Percentiles rank a stretch among this genome's conserved stretches.
These are phyloP conservation scores for Procambarus clarkii DNA, from an alignment of 1,140 invertebrate species.

Conservation along the genomic window DNA sequence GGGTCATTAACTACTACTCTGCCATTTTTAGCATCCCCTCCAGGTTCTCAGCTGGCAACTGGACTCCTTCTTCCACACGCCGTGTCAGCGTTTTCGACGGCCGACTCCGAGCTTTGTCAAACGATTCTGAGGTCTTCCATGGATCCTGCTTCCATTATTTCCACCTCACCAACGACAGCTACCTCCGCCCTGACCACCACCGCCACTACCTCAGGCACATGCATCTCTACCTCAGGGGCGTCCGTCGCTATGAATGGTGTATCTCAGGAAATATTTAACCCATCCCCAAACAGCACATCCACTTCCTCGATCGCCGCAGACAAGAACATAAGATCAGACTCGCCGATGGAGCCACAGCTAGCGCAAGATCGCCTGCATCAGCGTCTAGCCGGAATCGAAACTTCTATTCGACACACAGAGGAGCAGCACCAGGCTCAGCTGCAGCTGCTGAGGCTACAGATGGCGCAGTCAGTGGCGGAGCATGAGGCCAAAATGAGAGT, in stretches of 20 bases:
- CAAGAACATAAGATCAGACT: neutral
- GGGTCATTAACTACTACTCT: conserved; percentile 46
- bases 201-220: conserved; percentile 62
- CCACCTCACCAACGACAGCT: conserved; percentile 34
- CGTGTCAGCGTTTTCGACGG: conserved; percentile 25
- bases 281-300: conserved; percentile 8
- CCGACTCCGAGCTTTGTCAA: conserved; percentile 13
- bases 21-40: conserved; percentile 54
- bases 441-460: conserved; percentile 61
- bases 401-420: conserved; percentile 25
- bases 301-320: conserved; percentile 22
- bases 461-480: conserved; percentile 55
- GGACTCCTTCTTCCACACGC: conserved; percentile 52
- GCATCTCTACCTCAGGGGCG: conserved; percentile 59
- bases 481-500: conserved; percentile 64
- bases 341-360: neutral
- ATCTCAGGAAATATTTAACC: conserved; percentile 32
- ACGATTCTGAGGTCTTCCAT: conserved; percentile 45
- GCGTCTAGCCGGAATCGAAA: conserved; percentile 21
- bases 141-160: conserved; percentile 25
- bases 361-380: conserved; percentile 27
- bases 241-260: conserved; percentile 44
- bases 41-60: conserved; percentile 41
- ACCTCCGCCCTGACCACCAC: conserved; percentile 44
- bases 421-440: conserved; percentile 53